Base-by-base conservation (phyloP, 1,140 invertebrate genomes). In the Drosophila aff. region DNA sequence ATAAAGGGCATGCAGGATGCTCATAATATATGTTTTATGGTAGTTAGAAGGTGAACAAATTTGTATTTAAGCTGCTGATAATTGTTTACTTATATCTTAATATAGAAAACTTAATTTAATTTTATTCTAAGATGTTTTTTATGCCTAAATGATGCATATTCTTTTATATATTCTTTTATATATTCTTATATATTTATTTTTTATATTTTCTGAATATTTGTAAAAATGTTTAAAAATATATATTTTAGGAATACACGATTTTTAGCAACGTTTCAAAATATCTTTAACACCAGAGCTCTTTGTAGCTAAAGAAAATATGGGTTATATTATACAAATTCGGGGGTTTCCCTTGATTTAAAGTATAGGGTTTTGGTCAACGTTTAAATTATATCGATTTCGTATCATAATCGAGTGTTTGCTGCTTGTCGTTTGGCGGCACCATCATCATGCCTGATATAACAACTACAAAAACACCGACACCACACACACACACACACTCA, bases 341-440 rank as follows among this genome's bases (percentile, higher is more conserved):
- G 8, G 4, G 0, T 23, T 55, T 11, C 7, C 38, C 44, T 26
- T 13, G 2, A 52, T 41, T 31, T 63, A 13, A 21, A 40, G 38
- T 55, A 26, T 43, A 57, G 15, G 33, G 44, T 46, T 38, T 69
- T 80, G 83, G 84, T 68, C 84, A 89, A 82, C 85, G 81, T 89
- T 90, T 90, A 90, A 90, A 90, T 90, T 90, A 90, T 90, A 90
- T 90, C 85, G 85, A 90, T 90, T 90, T 90, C 85, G 85, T 90
- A 90, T 90, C 82, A 90, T 90, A 90, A 90, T 90, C 85, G 89
- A 90, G 90, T 90, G 85, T 90, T 90, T 90, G 85, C 81, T 77
- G 85, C 85, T 90, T 90, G 81, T 46, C 84, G 84, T 89, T 77
- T 89, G 84, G 80, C 79, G 83, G 66, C 75, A 79, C 52, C 52